Evolutionary conservation across 2,797 vertebrate genomes (phyloP).

Genomic region (Bradypodion pumilum): DNA sequence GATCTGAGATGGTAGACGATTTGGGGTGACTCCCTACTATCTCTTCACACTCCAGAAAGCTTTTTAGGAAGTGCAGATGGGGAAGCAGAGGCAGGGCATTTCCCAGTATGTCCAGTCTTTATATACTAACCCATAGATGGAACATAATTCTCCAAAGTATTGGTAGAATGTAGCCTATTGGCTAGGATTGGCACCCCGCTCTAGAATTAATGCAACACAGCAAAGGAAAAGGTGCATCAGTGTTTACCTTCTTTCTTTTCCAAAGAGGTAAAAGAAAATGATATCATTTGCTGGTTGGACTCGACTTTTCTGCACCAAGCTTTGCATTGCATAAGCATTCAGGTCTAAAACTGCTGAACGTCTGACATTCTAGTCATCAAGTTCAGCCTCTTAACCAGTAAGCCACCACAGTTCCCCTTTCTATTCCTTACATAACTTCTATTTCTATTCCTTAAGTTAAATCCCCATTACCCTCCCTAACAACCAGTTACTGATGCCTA

Average conservation of each 20-base stretch:
- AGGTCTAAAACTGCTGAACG: no score
- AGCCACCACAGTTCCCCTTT: no score
- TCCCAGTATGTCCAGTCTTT: background rate
- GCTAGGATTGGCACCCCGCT: background rate
- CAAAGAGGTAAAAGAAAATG: background rate
- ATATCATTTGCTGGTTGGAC: background rate
- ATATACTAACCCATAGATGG: background rate
- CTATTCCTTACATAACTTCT: no score
- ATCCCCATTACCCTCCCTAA: no score
- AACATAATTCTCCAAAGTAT: background rate
- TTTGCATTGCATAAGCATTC: background rate
- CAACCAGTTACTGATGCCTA: no score
- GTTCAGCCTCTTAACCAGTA: no score
- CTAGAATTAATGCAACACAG: no score
- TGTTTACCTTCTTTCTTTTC: background rate
- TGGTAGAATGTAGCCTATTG: background rate
- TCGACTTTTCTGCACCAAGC: background rate
- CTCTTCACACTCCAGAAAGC: background rate
- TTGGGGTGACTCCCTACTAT: background rate
- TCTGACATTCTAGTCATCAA: no score
- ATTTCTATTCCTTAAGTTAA: no score
- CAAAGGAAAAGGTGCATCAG: background rate
- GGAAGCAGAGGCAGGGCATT: no score
- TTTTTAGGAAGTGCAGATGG: background rate
- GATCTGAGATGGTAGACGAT: background rate